Base-by-base conservation (phyloP, 2,797 vertebrate species). In the Tolypeutes matacus region DNA sequence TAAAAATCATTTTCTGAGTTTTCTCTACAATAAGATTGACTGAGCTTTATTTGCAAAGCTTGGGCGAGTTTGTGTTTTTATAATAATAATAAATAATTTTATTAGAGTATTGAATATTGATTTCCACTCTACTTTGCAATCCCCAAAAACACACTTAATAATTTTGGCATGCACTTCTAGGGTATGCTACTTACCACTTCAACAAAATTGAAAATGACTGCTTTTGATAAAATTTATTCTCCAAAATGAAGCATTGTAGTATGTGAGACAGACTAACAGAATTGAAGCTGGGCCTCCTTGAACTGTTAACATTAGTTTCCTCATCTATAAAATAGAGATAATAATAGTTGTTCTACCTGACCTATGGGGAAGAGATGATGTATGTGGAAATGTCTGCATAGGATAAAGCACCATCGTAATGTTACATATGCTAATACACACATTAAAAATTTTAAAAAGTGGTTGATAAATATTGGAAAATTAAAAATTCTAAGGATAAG, bases 81-180 rank as follows among this genome's bases (percentile, higher is more conserved):
- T 58, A 42, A 83, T 31, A n/a, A 83, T 53, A 82, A 88, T 31
- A 51, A 69, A 81, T 85, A 88, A 81, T 89, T 94, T 95, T 86
- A 87, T 82, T 82, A 42, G 83, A 80, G 80, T 60, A 65, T 15
- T 84, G 21, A n/a, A 49, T 58, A 70, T 82, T 46, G 4, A 70
- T 49, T 95, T 73, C 82, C 17, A 72, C 4, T 92, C 18, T 88
- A 18, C 78, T 93, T 53, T 64, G 76, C 11, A 86, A 36, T 2
- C 1, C 5, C 15, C 25, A 53, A 12, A 91, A 89, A 87, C 8
- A 81, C 4, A 81, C 4, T 70, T 67, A 80, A 60, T 64, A 49
- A 83, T 69, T 77, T 53, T 93, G 56, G 86, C 42, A 64, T 77
- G 23, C 21, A 82, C 18, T 88, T 85, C 82, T 69, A 23, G 46